Evolutionary conservation across 1,140 invertebrate species (phyloP).

Genomic region (Leucophenga varia): DNA sequence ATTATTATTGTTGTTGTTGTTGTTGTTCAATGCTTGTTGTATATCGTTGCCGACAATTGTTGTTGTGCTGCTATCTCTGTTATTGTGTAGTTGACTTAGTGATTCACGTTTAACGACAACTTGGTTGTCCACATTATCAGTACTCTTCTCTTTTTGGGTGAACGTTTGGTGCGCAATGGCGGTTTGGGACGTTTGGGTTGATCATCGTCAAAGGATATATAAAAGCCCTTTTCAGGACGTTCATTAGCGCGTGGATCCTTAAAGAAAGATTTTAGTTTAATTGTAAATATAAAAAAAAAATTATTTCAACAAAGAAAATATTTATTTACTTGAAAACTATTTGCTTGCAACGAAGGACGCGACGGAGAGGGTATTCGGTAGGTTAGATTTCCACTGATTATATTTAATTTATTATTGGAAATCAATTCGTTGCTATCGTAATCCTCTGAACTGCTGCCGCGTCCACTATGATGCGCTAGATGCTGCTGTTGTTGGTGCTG

Average conservation of each 20-base stretch:
- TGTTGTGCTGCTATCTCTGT: slow-evolving; percentile 27
- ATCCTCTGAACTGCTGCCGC: slow-evolving; percentile 44
- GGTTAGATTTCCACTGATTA: slow-evolving; percentile 82
- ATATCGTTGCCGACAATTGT: slow-evolving; percentile 11
- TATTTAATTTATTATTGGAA: slow-evolving; percentile 64
- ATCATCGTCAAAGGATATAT: slow-evolving; percentile 89
- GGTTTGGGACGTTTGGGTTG: slow-evolving; percentile 86
- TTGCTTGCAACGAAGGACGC: slow-evolving; percentile 68
- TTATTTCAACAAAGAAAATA: neutral
- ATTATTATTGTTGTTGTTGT: slow-evolving; percentile 20
- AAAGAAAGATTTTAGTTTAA: slow-evolving; percentile 13
- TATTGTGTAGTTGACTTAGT: slow-evolving; percentile 57
- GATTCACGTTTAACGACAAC: slow-evolving; percentile 55
- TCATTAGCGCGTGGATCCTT: slow-evolving; percentile 55
- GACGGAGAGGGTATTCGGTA: slow-evolving; percentile 82
- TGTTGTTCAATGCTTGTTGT: slow-evolving; percentile 10
- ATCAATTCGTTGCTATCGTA: slow-evolving; percentile 47
- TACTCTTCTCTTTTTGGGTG: slow-evolving; percentile 70
- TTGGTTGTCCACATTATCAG: slow-evolving; percentile 49
- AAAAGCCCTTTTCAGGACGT: slow-evolving; percentile 85
- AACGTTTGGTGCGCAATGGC: slow-evolving; percentile 74
- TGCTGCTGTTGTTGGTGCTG: slow-evolving; percentile 12
- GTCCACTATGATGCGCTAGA: slow-evolving; percentile 31
- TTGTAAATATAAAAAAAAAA: neutral
- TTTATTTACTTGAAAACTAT: slow-evolving; percentile 68